A percentile compares a stretch with the other conserved stretches of the same genome.
These are phyloP conservation scores for Drosophila lacertosa DNA, from an alignment of 1,140 invertebrate species.

Conservation along the genomic window DNA sequence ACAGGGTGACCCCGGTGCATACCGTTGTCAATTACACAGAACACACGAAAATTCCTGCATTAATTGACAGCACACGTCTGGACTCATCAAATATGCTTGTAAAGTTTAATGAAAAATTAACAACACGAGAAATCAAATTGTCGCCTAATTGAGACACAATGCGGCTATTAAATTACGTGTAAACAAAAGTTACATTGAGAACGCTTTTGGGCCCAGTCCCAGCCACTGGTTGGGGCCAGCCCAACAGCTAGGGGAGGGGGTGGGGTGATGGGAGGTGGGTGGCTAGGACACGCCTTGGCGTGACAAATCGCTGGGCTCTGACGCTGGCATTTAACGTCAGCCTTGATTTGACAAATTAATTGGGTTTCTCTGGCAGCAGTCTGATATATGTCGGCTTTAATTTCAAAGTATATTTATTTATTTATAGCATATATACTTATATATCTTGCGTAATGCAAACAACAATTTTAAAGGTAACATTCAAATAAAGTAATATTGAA, in stretches of 20 bases:
- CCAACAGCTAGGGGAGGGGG: conserved; percentile 22
- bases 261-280: conserved; percentile 4
- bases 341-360: conserved; percentile 79
- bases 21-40: conserved; percentile 45
- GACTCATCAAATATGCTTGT: conserved; percentile 38
- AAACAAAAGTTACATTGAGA: conserved; percentile 65
- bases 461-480: no score
- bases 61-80: conserved; percentile 74
- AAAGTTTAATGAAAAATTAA: conserved; percentile 81
- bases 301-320: conserved; percentile 70
- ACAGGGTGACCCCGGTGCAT: conserved; percentile 21
- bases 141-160: conserved; percentile 78
- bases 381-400: not conserved
- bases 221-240: conserved; percentile 21
- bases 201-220: conserved; percentile 43
- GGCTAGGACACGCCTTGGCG: conserved; percentile 32
- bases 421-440: no score
- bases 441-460: no score
- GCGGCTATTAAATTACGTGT: conserved; percentile 69
- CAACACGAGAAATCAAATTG: conserved; percentile 77
- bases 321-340: conserved; percentile 65
- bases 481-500: no score
- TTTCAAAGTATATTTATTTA: not conserved
- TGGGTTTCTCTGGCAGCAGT: conserved; percentile 46
- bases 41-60: conserved; percentile 61